Evolutionary conservation across 2,888 invertebrate species (phyloP).

Genomic region (Philonicus albiceps): DNA sequence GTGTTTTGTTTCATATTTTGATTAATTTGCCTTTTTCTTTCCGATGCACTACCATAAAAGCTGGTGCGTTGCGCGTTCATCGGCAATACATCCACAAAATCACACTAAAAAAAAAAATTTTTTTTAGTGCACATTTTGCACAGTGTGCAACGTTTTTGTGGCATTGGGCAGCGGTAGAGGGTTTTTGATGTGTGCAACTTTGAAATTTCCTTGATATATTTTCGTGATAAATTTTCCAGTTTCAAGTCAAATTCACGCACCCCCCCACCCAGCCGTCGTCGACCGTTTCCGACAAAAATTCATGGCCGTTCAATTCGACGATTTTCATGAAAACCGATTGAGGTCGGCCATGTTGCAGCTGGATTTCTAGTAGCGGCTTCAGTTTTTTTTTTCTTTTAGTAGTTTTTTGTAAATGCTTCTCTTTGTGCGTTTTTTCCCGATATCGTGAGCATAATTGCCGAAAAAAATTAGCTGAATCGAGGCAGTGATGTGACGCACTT

Average conservation of each 20-base stretch:
- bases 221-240: slow-evolving; percentile 41
- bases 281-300: not conserved
- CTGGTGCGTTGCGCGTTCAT: slow-evolving; percentile 2
- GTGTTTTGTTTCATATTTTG: slow-evolving; percentile 40
- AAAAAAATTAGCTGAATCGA: not conserved
- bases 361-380: not conserved
- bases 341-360: slow-evolving; percentile 35
- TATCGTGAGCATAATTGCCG: not conserved
- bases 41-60: not conserved
- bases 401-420: not conserved
- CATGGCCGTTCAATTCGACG: slow-evolving; percentile 40
- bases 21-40: slow-evolving; percentile 38
- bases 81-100: not conserved
- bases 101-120: not conserved
- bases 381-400: not conserved
- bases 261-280: not conserved
- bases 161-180: slow-evolving; percentile 8
- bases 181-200: slow-evolving; percentile 27
- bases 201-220: slow-evolving; percentile 40
- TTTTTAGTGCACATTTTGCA: not conserved
- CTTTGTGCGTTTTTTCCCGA: not conserved
- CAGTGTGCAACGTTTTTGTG: slow-evolving; percentile 19
- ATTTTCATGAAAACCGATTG: slow-evolving; percentile 40
- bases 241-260: slow-evolving; percentile 18
- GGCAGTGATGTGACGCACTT: not conserved